Conservation (phyloP, 2,797 vertebrate genomes). For the Bovichtus diacanthus region DNA sequence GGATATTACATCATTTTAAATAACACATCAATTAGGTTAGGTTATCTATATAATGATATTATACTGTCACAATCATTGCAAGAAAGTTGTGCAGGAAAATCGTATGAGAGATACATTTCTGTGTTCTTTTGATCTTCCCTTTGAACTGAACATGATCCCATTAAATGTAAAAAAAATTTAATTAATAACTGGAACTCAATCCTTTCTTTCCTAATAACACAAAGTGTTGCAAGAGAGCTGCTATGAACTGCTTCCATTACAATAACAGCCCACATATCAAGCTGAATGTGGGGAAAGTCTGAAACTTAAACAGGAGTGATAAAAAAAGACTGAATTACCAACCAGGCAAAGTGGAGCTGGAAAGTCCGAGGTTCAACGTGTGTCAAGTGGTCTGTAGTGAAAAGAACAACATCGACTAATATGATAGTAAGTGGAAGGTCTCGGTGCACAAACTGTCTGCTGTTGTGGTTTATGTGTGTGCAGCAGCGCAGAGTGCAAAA, state of each 20-base stretch:
- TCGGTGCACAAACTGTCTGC: background rate
- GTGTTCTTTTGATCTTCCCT: background rate
- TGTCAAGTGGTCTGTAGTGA: background rate
- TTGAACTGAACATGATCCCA: background rate
- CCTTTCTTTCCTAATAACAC: too few relatives aligned
- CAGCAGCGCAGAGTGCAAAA: background rate
- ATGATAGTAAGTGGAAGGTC: background rate
- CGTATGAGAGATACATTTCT: background rate
- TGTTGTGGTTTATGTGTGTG: background rate
- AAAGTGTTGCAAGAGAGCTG: background rate
- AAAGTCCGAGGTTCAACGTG: too few relatives aligned
- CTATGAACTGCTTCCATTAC: background rate
- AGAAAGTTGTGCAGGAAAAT: background rate
- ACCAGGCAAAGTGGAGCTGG: background rate
- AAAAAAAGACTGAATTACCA: background rate
- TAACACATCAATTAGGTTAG: background rate
- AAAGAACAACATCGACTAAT: background rate
- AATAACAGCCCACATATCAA: background rate
- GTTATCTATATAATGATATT: background rate
- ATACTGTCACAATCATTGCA: background rate
- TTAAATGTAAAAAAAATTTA: background rate
- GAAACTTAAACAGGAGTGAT: background rate
- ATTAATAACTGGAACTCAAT: too few relatives aligned
- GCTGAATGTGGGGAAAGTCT: background rate
- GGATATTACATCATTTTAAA: constrained; percentile 5